These are phyloP conservation scores for Epizoanthus fatuus DNA, from an alignment of 92 coral and sea anemone genomes.

Conservation along the genomic window DNA sequence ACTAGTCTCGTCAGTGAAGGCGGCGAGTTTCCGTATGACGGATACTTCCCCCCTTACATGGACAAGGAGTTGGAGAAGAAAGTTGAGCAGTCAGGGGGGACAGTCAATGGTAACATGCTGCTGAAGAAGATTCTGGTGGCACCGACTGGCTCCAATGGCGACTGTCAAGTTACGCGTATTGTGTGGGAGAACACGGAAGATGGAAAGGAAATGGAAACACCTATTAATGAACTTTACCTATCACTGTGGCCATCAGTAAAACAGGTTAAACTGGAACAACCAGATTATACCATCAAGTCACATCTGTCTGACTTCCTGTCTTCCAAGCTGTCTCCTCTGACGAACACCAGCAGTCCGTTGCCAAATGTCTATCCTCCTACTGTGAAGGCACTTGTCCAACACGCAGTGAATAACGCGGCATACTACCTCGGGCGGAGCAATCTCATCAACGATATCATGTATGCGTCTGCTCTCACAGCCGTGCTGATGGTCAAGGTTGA, in stretches of 20 bases:
- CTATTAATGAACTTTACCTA: not conserved
- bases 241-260: not conserved
- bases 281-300: not conserved
- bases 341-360: not conserved
- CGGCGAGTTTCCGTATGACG: not conserved
- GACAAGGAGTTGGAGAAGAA: no score
- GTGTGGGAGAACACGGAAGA: no score
- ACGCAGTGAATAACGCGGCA: no score
- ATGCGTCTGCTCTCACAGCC: not conserved
- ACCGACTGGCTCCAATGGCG: not conserved
- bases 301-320: not conserved
- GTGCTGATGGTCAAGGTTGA: not conserved
- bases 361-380: no score
- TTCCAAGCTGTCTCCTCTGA: not conserved
- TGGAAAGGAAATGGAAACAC: no score
- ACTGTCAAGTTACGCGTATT: no score
- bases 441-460: no score
- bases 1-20: not conserved
- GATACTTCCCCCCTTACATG: not conserved
- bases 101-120: not conserved
- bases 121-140: not conserved
- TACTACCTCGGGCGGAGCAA: no score
- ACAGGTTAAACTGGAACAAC: not conserved
- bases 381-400: no score
- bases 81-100: no score